Percentiles rank a stretch among this genome's conserved stretches.
Evolutionary conservation across 2,888 invertebrate species (phyloP).

Genomic region (Eretmocerus hayati): DNA sequence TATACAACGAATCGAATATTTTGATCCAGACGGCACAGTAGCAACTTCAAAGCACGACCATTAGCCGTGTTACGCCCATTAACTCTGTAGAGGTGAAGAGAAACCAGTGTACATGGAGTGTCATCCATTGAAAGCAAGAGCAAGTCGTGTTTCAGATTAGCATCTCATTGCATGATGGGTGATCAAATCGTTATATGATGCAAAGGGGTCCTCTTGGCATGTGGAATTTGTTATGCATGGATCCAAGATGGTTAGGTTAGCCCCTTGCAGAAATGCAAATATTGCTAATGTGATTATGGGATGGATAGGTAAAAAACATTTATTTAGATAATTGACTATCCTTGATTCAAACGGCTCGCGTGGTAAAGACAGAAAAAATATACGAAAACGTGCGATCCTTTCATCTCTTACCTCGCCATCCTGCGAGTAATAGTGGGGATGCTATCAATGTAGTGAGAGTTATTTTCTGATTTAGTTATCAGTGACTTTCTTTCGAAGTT

Average conservation of each 20-base stretch:
- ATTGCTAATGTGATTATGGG: constrained; percentile 26
- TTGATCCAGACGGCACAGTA: constrained; percentile 41
- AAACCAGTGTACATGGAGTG: constrained; percentile 10
- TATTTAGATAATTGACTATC: constrained; percentile 40
- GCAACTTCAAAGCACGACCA: constrained; percentile 42
- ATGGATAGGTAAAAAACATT: constrained; percentile 35
- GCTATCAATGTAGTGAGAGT: constrained; percentile 23
- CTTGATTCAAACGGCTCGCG: constrained; percentile 29
- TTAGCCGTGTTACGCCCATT: constrained; percentile 42
- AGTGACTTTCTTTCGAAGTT: constrained; percentile 13
- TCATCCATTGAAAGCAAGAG: constrained; percentile 14
- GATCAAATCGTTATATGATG: constrained; percentile 20
- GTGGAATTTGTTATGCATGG: constrained; percentile 49
- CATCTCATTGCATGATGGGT: constrained; percentile 19
- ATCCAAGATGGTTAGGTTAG: constrained; percentile 43
- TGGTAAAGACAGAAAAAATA: constrained; percentile 20
- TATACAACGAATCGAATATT: constrained; percentile 11
- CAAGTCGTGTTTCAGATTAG: constrained; percentile 29
- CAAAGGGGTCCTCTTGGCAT: constrained; percentile 45
- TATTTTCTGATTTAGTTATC: constrained; percentile 27
- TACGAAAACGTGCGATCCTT: constrained; percentile 23
- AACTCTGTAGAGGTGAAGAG: constrained; percentile 36
- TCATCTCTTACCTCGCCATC: constrained; percentile 29
- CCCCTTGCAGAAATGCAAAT: constrained; percentile 33
- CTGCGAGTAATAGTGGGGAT: constrained; percentile 14